phyloP scores from a whole-genome alignment of 2,888 invertebrate species.

The Rhogogaster chlorosoma region DNA sequence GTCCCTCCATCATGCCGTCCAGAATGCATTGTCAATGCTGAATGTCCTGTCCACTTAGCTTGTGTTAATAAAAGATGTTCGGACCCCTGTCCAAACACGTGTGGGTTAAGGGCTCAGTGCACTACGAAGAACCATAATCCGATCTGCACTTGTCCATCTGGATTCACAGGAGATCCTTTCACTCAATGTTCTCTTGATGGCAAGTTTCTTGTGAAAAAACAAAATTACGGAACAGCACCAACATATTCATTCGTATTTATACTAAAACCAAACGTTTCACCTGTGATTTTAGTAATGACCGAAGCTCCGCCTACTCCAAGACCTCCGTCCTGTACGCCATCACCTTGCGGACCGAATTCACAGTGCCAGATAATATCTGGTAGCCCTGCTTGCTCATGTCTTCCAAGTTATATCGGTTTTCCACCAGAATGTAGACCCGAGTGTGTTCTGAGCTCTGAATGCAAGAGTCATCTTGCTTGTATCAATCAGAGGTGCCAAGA shows the following conservation, averaged over 20 bases:
- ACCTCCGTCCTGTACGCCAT: constrained; percentile 89
- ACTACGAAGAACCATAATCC: constrained; percentile 92
- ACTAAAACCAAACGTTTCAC: not conserved
- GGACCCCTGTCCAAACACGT: constrained; percentile 93
- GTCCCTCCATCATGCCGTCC: constrained; percentile 91
- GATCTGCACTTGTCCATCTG: constrained; percentile 91
- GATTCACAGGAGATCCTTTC: constrained; percentile 94
- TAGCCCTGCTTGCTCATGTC: constrained; percentile 89
- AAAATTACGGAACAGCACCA: not conserved
- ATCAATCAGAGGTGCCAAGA: constrained; percentile 90
- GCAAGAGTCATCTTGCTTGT: constrained; percentile 87
- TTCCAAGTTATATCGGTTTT: constrained; percentile 88
- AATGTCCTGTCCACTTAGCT: constrained; percentile 90
- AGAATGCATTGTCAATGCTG: constrained; percentile 92
- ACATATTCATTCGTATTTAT: not conserved
- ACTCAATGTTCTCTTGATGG: constrained; percentile 85
- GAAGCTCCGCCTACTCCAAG: constrained; percentile 80
- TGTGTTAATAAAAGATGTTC: constrained; percentile 92
- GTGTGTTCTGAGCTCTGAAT: constrained; percentile 89
- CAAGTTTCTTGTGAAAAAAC: constrained; percentile 75
- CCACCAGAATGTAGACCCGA: constrained; percentile 90
- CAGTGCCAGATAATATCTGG: constrained; percentile 87
- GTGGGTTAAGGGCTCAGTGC: constrained; percentile 92
- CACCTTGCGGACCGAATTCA: constrained; percentile 92
- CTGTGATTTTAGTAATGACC: constrained; percentile 65